Base-by-base conservation (phyloP, 2,113 vertebrate genomes). In the Emydura subglobosa region DNA sequence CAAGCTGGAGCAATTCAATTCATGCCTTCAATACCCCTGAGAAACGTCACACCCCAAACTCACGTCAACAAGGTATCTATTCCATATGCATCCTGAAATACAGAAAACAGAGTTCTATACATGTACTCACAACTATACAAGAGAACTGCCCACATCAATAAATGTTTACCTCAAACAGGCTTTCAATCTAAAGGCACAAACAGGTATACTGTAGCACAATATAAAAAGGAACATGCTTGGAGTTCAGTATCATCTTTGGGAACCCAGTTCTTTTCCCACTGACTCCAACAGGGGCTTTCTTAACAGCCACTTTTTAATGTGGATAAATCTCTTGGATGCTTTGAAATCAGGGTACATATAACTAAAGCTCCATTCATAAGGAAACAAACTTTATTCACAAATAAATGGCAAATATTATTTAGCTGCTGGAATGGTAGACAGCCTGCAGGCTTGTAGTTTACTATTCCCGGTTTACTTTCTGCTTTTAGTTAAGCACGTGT, bases 401-500 rank as follows among this genome's bases (percentile, higher is more conserved):
- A 80, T 27, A 78, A 49, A 76, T 16, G 25, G 2, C 76, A 91
- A 55, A 85, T 7, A 76, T 1, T 39, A 7, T 68, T 88, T 49
- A 68, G 7, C 44, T 76, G 68, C 2, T 65, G 81, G 79, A 84
- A 82, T 0, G 85, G 87, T 82, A 82, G 82, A 49, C 72, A 91
- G 87, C 84, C 76, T 1, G 0, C 6, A 9, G 54, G 39, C 39
- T 65, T 50, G 29, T 2, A 0, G 0, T 61, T 89, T 55, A 3
- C 3, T 12, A 1, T 13, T 19, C 12, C 1, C 16, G 16, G 47
- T 72, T 92, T 59, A 50, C 22, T 86, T 78, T 80, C 85, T 83
- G 14, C 5, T 14, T 3, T n/a, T 51, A 84, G 49, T 42, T 25
- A 27, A 85, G n/a, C n/a, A 51, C 51, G 42, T 0, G 0, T 2